Percentiles rank a stretch among this genome's conserved stretches.
Evolutionary conservation across 1,140 invertebrate genomes (phyloP).

Genomic region (Micrasema minimum): DNA sequence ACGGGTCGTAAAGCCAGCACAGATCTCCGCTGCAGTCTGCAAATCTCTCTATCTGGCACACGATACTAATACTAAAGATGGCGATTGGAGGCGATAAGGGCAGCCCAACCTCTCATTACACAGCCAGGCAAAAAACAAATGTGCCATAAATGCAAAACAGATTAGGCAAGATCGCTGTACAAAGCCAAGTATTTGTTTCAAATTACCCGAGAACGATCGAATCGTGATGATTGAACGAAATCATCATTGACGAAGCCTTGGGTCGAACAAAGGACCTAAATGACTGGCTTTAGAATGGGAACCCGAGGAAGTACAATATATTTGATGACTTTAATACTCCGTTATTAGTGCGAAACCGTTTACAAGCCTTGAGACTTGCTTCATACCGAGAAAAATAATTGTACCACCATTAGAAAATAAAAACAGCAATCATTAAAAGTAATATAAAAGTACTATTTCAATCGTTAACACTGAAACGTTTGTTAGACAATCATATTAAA

Average conservation of each 20-base stretch:
- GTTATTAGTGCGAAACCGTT: slow-evolving; percentile 27
- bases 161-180: slow-evolving; percentile 9
- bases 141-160: slow-evolving; percentile 31
- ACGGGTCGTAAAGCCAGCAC: slow-evolving; percentile 15
- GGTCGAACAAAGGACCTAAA: slow-evolving; percentile 22
- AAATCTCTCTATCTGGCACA: slow-evolving; percentile 36
- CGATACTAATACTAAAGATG: slow-evolving; percentile 15
- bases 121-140: slow-evolving; percentile 21
- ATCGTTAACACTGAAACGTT: no score
- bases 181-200: slow-evolving; percentile 22
- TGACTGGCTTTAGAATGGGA: slow-evolving; percentile 34
- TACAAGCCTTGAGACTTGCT: not conserved
- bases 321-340: slow-evolving; percentile 25
- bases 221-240: slow-evolving; percentile 25
- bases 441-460: no score
- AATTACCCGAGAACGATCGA: slow-evolving; percentile 17
- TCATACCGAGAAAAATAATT: no score
- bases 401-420: no score
- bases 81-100: slow-evolving; percentile 20
- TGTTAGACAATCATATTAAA: no score
- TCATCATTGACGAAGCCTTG: slow-evolving; percentile 27
- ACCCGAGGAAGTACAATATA: slow-evolving; percentile 28
- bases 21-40: not conserved
- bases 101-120: slow-evolving; percentile 24
- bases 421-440: no score